phyloP scores from a whole-genome alignment of 1,140 invertebrate genomes.

The Caenorhabditis briggsae region DNA sequence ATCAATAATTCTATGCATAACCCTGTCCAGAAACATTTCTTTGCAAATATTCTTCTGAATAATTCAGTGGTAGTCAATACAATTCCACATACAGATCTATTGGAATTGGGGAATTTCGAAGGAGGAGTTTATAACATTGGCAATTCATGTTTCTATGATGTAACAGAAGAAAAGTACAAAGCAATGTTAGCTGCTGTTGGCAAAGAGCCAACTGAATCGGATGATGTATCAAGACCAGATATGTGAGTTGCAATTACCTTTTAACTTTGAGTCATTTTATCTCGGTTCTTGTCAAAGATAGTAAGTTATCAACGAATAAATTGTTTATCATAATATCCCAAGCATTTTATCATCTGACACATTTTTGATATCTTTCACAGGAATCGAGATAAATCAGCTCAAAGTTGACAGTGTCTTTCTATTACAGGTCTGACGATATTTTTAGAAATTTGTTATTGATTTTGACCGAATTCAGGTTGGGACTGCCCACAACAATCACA shows the following conservation, averaged over 20 bases:
- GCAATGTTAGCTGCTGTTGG: conserved; percentile 16
- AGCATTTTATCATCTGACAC: too few relatives aligned
- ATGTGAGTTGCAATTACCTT: conserved; percentile 5
- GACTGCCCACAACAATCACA: neutral
- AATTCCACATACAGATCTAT: conserved; percentile 52
- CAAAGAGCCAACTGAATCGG: neutral
- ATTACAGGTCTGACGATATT: too few relatives aligned
- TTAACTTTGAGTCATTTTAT: conserved; percentile 57
- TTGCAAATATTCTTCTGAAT: conserved; percentile 58
- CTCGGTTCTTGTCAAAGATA: conserved; percentile 6
- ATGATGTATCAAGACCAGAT: neutral
- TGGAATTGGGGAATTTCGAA: conserved; percentile 54
- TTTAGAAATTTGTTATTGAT: too few relatives aligned
- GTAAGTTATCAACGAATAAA: too few relatives aligned
- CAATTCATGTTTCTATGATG: conserved; percentile 60
- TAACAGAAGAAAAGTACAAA: conserved; percentile 49
- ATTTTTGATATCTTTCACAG: too few relatives aligned
- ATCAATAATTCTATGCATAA: conserved; percentile 45
- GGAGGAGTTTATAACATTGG: conserved; percentile 60
- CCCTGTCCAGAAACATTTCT: conserved; percentile 49
- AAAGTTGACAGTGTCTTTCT: too few relatives aligned
- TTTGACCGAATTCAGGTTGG: neutral
- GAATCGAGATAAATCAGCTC: too few relatives aligned
- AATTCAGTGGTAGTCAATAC: conserved; percentile 62
- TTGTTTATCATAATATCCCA: too few relatives aligned